Base-by-base conservation (phyloP, 2,113 vertebrate species). In the Hypomesus transpacificus region DNA sequence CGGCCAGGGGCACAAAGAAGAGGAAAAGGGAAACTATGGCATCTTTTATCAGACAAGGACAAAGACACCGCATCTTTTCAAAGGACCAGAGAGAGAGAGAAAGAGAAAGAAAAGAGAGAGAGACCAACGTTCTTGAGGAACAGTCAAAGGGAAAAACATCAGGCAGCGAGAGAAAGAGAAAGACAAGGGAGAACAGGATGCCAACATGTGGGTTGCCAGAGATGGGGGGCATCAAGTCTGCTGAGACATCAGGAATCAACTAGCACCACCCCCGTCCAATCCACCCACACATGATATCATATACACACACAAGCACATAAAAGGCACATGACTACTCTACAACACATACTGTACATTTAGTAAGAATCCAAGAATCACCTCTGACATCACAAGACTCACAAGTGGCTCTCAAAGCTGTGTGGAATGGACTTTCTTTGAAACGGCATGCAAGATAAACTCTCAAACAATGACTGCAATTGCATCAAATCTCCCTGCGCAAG, bases 21-120 rank as follows among this genome's bases (percentile, higher is more conserved):
- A 87, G 89, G 88, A 91, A 91, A 91, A 88, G 89, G 90, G 91
- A 90, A 90, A 91, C 91, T 91, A 92, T 92, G 90, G 91, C 90
- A 90, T 92, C 92, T 86, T 93, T 93, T 93, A 92, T 92, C 88
- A 86, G 84, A 60, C 75, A 0, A 56, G 83, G 84, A 93, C 91
- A 93, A 93, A 92, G 91, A 88, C 86, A 77, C 90, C 85, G 89
- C 90, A 88, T 89, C 90, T 84, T 91, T 90, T 91, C 91, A 92
- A 93, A 92, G 90, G 85, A 79, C 82, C 83, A 78, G 84, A 71
- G 87, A 87, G 78, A 85, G 82, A 76, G 83, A 71, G 69, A 70
- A 75, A 73, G 82, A 70, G 87, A 22, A 79, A 73, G 77, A 80
- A 26, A 21, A 71, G 69, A 70, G 67, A 85, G 78, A 82, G 80